Evolutionary conservation across 2,113 vertebrate species (phyloP).

Genomic region (Eulemur macaco): DNA sequence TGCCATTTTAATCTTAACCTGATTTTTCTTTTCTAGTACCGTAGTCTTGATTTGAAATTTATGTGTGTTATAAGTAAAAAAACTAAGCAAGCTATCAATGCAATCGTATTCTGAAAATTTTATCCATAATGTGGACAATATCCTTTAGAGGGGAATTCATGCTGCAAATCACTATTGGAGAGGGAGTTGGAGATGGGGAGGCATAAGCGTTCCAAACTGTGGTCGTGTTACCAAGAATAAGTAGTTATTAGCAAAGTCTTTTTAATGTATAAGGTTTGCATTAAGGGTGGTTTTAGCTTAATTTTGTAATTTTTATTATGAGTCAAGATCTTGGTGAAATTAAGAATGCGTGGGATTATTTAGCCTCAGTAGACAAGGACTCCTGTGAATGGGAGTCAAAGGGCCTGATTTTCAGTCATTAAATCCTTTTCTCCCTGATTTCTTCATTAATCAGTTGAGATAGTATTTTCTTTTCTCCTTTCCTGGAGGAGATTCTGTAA

Average conservation of each 20-base stretch:
- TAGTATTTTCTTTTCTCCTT: not conserved
- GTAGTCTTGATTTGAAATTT: slow-evolving; percentile 60
- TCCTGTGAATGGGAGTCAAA: not conserved
- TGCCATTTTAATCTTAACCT: slow-evolving; percentile 57
- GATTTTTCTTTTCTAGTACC: slow-evolving; percentile 48
- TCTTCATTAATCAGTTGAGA: not conserved
- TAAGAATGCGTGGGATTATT: not conserved
- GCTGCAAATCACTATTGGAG: not conserved
- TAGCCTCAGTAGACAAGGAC: not conserved
- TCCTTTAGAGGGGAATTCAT: not conserved
- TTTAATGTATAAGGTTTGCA: slow-evolving; percentile 24
- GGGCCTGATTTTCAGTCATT: slow-evolving; percentile 1
- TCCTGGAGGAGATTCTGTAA: not conserved
- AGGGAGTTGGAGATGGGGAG: not conserved
- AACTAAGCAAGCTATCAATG: not conserved
- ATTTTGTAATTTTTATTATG: slow-evolving; percentile 47
- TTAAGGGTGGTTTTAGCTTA: not conserved
- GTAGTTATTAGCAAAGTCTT: slow-evolving; percentile 16
- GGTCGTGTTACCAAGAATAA: not conserved
- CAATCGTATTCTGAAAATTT: not conserved
- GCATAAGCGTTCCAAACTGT: not conserved
- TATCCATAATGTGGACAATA: slow-evolving; percentile 16
- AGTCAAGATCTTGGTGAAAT: slow-evolving; percentile 43
- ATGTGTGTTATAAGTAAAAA: not conserved
- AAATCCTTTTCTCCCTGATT: not conserved